Evolutionary conservation across 2,888 invertebrate species (phyloP).

Genomic region (Plebejus argus): DNA sequence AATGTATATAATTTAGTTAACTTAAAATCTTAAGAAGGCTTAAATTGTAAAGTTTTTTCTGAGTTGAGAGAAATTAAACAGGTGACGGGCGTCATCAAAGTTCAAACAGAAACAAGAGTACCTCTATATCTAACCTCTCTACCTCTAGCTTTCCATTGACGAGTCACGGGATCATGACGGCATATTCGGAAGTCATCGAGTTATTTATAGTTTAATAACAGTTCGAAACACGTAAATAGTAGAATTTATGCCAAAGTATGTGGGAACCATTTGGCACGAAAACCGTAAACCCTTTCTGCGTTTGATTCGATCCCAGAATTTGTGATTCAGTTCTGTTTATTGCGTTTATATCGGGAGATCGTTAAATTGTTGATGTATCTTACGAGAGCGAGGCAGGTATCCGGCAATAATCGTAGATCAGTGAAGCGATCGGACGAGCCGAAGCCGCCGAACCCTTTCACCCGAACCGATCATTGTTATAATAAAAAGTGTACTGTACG

Average conservation of each 20-base stretch:
- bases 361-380: neutral
- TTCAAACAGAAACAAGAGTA: neutral
- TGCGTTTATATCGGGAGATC: conserved; percentile 1
- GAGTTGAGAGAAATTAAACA: neutral
- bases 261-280: conserved; percentile 15
- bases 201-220: conserved; percentile 15
- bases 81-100: too few relatives aligned
- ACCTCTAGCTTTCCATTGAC: conserved; percentile 2
- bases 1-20: too few relatives aligned
- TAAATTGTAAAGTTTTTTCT: neutral
- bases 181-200: conserved; percentile 1
- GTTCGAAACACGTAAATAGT: conserved; percentile 25
- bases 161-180: conserved; percentile 8
- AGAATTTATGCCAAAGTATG: conserved; percentile 28
- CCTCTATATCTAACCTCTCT: neutral
- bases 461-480: neutral
- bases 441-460: neutral
- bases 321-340: neutral
- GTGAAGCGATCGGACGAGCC: neutral
- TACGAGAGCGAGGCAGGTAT: neutral
- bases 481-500: too few relatives aligned
- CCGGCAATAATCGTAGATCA: neutral
- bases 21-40: too few relatives aligned
- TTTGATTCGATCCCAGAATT: neutral
- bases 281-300: conserved; percentile 15